phyloP scores from a whole-genome alignment of 2,113 vertebrate species.

The Misgurnus mizolepis region DNA sequence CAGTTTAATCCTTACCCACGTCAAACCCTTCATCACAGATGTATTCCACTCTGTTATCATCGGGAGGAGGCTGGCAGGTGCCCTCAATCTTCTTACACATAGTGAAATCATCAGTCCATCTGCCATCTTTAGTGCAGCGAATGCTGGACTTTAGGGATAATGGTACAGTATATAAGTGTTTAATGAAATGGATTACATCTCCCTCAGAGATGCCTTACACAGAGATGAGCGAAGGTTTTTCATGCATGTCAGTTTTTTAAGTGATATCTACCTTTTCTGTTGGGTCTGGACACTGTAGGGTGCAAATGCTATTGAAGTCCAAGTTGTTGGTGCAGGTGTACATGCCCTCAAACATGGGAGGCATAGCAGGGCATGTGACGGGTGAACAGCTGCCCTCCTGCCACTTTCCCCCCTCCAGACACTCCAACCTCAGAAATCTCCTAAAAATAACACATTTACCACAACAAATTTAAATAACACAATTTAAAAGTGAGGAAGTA shows the following conservation, averaged over 20 bases:
- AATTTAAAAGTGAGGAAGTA: no score
- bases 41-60: constrained; percentile 85
- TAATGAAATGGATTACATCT: background rate
- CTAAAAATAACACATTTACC: constrained; percentile 65
- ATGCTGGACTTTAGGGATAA: constrained; percentile 76
- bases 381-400: constrained; percentile 81
- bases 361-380: constrained; percentile 80
- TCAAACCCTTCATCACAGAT: constrained; percentile 82
- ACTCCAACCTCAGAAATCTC: constrained; percentile 88
- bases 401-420: constrained; percentile 86
- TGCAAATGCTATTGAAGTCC: constrained; percentile 81
- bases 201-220: no score
- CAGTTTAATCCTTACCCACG: constrained; percentile 76
- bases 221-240: background rate
- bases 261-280: constrained; percentile 74
- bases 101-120: constrained; percentile 86
- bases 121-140: constrained; percentile 85
- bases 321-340: constrained; percentile 88
- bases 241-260: background rate
- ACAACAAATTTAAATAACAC: no score
- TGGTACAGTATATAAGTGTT: constrained; percentile 1
- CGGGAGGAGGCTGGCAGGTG: constrained; percentile 74
- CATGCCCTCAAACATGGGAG: constrained; percentile 89
- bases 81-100: constrained; percentile 84
- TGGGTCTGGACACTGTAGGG: constrained; percentile 78